A percentile compares a stretch with the other conserved stretches of the same genome.
These are phyloP conservation scores for Drosophila paulistorum DNA, from an alignment of 1,140 invertebrate species.

Conservation along the genomic window DNA sequence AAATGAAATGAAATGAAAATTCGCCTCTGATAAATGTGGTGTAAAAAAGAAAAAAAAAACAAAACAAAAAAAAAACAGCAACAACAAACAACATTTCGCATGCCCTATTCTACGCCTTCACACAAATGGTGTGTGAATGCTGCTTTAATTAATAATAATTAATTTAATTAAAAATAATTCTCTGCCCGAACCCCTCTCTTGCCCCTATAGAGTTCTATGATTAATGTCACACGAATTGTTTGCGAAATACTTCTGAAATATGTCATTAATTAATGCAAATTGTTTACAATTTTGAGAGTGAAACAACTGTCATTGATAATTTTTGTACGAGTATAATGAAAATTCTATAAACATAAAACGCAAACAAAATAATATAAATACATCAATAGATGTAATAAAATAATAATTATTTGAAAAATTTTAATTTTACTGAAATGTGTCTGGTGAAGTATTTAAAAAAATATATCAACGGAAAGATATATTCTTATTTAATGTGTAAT, in stretches of 20 bases:
- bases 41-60: slow-evolving; percentile 20
- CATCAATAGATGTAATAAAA: too few species aligned
- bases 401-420: too few species aligned
- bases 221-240: slow-evolving; percentile 36
- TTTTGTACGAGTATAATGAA: too few species aligned
- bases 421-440: too few species aligned
- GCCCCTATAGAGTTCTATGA: slow-evolving; percentile 14
- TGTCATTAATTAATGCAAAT: slow-evolving; percentile 54
- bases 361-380: too few species aligned
- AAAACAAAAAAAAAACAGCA: background rate
- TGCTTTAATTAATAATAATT: slow-evolving; percentile 66
- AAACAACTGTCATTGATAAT: slow-evolving; percentile 18
- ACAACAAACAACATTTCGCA: slow-evolving; percentile 51
- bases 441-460: too few species aligned
- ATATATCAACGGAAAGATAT: too few species aligned
- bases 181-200: background rate
- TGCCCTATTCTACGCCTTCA: slow-evolving; percentile 40
- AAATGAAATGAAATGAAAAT: slow-evolving; percentile 48
- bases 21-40: slow-evolving; percentile 39
- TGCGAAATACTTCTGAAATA: slow-evolving; percentile 27
- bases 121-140: slow-evolving; percentile 43
- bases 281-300: slow-evolving; percentile 29
- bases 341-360: too few species aligned
- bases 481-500: too few species aligned
- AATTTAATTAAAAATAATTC: too few species aligned